Percentiles rank a stretch among this genome's conserved stretches.
These are phyloP conservation scores for Phalanger gymnotis DNA, from an alignment of 2,797 vertebrate genomes.

Conservation along the genomic window DNA sequence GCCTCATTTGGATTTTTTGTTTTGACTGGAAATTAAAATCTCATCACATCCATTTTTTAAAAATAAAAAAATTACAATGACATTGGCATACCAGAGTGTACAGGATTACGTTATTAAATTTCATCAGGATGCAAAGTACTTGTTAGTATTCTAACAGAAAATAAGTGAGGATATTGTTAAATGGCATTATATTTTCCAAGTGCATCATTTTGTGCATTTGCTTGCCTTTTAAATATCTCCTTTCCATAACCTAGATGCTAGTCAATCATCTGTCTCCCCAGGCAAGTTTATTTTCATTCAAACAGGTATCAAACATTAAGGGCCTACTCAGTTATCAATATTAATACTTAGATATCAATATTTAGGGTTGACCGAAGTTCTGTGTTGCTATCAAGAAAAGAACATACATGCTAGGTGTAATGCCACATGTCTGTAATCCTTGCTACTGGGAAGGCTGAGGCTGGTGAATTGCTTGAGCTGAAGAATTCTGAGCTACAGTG, in stretches of 20 bases:
- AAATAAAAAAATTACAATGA: constrained; percentile 57
- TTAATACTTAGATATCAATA: background rate
- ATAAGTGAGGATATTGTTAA: constrained; percentile 2
- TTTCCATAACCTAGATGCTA: background rate
- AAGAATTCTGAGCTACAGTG: background rate
- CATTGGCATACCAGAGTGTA: background rate
- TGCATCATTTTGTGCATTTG: constrained; percentile 11
- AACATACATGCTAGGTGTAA: background rate
- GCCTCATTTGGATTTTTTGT: constrained; percentile 58
- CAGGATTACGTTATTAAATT: constrained; percentile 1
- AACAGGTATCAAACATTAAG: background rate
- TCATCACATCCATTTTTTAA: constrained; percentile 42
- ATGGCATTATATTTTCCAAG: constrained; percentile 26
- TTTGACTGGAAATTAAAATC: constrained; percentile 64
- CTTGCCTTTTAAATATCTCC: constrained; percentile 24
- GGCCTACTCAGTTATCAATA: background rate
- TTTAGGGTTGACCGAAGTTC: background rate
- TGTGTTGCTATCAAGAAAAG: background rate
- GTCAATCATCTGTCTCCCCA: background rate
- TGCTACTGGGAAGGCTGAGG: background rate
- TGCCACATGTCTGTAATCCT: background rate
- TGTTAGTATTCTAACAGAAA: constrained; percentile 44
- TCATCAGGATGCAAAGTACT: constrained; percentile 26
- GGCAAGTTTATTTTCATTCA: background rate
- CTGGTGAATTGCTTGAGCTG: background rate